Base-by-base conservation (phyloP, 2,797 vertebrate species). In the Tapirus indicus region DNA sequence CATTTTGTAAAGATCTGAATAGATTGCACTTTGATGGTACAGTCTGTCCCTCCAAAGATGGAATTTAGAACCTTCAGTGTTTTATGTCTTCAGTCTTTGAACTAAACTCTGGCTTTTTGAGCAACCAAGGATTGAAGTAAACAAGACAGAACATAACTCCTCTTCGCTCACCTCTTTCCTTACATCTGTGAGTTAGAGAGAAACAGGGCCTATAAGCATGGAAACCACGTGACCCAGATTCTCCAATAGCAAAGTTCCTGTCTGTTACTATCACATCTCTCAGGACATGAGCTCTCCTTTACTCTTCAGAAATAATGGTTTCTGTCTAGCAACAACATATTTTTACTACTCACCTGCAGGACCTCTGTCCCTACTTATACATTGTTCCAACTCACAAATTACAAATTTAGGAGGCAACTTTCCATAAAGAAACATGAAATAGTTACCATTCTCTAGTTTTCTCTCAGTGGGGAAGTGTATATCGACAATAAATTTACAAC, bases 151-250 rank as follows among this genome's bases (percentile, higher is more conserved):
- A 49, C 32, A 86, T 9, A 54, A 52, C 35, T 6, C 6, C 44
- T 78, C 52, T 32, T 80, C 3, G 6, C 23, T 25, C 21, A 14
- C 5, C 18, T 75, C 52, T 75, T 14, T 72, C 9, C 23, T 71
- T 54, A 80, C 13, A 62, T 87, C 27, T 44, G 17, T 58, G 56
- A 72, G 23, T 25, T 56, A 72, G 16, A n/a, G 41, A 21, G 58
- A 29, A 1, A 1, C 5, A 25, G 4, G 7, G 18, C 16, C 32
- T 1, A 0, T 2, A 41, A 12, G 10, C 10, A 0, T 10, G 32
- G 27, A 86, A 83, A 58, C 23, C 44, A 52, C 0, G 8, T 4
- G 41, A 62, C 32, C 14, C 32, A 27, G 10, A 21, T 17, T 6
- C 17, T 54, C 32, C 25, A n/a, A 27, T 1, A 21, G 4, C 17